These are phyloP conservation scores for Macrobrachium nipponense DNA, from an alignment of 1,140 invertebrate genomes.

Conservation along the genomic window DNA sequence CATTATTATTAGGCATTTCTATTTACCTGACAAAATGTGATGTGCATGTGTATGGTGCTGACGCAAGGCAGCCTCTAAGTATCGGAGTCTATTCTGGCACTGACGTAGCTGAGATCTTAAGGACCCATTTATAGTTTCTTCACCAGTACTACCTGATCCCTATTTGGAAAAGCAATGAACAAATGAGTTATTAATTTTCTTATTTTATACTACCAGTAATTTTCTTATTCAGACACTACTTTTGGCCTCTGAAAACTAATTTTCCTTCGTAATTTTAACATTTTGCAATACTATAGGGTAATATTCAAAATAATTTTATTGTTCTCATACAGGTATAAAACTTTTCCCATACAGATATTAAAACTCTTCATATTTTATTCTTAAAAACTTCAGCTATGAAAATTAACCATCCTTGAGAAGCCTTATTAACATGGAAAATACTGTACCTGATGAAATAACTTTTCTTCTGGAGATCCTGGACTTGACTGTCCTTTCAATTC, in stretches of 20 bases:
- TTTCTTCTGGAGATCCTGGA: slow-evolving; percentile 3
- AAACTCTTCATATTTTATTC: too few relatives aligned
- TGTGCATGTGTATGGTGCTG: slow-evolving; percentile 44
- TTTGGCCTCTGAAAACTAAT: too few relatives aligned
- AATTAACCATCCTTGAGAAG: neutral
- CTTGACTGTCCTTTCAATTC: slow-evolving; percentile 15
- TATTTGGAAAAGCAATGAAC: neutral
- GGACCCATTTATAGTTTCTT: slow-evolving; percentile 46
- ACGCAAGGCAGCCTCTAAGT: slow-evolving; percentile 34
- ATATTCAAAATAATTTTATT: too few relatives aligned
- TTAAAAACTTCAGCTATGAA: too few relatives aligned
- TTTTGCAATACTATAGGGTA: too few relatives aligned
- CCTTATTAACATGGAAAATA: neutral
- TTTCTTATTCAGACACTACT: too few relatives aligned
- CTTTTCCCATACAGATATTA: too few relatives aligned
- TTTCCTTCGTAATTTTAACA: too few relatives aligned
- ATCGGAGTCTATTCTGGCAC: slow-evolving; percentile 35
- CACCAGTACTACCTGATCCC: slow-evolving; percentile 27
- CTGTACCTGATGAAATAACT: slow-evolving; percentile 2
- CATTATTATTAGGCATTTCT: neutral
- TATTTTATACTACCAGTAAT: too few relatives aligned
- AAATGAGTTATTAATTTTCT: too few relatives aligned
- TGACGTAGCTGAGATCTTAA: slow-evolving; percentile 38
- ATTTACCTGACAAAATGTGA: slow-evolving; percentile 44
- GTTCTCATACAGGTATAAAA: too few relatives aligned